Evolutionary conservation across 2,888 invertebrate species (phyloP).

Genomic region (Rhingia campestris): DNA sequence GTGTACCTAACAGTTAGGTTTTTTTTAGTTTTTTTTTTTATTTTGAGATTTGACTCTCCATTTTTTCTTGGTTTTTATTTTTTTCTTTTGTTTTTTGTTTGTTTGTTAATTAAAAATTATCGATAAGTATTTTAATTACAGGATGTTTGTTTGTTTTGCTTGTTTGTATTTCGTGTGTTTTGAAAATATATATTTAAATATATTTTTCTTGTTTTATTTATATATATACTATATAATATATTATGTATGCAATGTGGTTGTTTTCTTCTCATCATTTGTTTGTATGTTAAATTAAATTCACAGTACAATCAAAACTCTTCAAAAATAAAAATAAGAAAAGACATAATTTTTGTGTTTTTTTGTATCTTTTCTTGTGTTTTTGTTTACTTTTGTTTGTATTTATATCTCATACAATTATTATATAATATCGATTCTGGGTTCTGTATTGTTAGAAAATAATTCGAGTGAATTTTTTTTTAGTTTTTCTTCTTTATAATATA

Average conservation of each 20-base stretch:
- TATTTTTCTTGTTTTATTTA: conserved; percentile 43
- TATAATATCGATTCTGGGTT: conserved; percentile 68
- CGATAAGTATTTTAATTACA: conserved; percentile 74
- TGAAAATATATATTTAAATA: conserved; percentile 72
- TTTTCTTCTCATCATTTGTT: background rate
- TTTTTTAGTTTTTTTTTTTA: conserved; percentile 66
- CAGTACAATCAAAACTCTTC: conserved; percentile 63
- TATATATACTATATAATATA: conserved; percentile 53
- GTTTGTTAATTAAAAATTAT: conserved; percentile 74
- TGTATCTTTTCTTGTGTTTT: conserved; percentile 15
- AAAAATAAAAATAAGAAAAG: conserved; percentile 63
- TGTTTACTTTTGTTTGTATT: background rate
- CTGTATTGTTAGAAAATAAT: conserved; percentile 41
- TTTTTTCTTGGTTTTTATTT: conserved; percentile 68
- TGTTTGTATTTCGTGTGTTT: conserved; percentile 70
- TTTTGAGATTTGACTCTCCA: conserved; percentile 72
- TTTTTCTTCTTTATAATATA: conserved; percentile 13
- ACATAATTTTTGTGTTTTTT: conserved; percentile 48
- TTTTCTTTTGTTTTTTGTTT: conserved; percentile 42
- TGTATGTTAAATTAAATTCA: conserved; percentile 60
- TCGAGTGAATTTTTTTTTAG: conserved; percentile 58
- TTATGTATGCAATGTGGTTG: conserved; percentile 66
- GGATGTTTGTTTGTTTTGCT: conserved; percentile 67
- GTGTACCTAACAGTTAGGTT: conserved; percentile 72
- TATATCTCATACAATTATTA: conserved; percentile 42